Conservation (phyloP, 2,888 invertebrate genomes). For the Agrilus mali region DNA sequence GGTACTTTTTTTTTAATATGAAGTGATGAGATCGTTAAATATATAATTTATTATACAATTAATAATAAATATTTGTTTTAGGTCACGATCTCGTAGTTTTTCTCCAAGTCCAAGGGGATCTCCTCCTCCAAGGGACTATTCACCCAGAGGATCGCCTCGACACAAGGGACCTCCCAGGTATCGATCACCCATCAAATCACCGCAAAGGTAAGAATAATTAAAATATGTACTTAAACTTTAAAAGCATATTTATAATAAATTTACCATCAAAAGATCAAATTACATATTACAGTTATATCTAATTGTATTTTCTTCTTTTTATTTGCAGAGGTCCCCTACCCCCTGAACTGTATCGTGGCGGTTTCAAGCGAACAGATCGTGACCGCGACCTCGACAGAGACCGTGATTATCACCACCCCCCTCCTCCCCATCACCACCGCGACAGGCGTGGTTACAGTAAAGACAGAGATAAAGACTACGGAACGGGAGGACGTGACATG, state of each 20-base stretch:
- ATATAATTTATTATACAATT: background rate
- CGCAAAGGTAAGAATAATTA: conserved; percentile 27
- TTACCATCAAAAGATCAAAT: no score
- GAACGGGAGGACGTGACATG: conserved; percentile 1
- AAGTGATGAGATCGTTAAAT: no score
- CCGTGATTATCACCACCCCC: conserved; percentile 17
- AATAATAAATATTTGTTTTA: no score
- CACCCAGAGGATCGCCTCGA: conserved; percentile 26
- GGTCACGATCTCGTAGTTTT: conserved; percentile 52
- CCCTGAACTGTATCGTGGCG: conserved; percentile 15
- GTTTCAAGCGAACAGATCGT: conserved; percentile 19
- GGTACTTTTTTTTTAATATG: conserved; percentile 26
- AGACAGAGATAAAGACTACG: conserved; percentile 19
- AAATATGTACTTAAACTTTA: no score
- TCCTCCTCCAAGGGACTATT: conserved; percentile 29
- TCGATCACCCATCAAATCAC: conserved; percentile 38
- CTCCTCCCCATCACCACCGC: conserved; percentile 13
- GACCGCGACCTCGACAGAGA: conserved; percentile 25
- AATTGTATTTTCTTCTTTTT: background rate
- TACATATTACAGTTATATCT: no score
- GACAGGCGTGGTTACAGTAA: conserved; percentile 19
- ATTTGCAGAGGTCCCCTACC: conserved; percentile 10
- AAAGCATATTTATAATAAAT: no score
- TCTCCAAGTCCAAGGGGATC: conserved; percentile 42
- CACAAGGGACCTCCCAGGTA: conserved; percentile 32